Percentiles rank a stretch among this genome's conserved stretches.
These are phyloP conservation scores for Hippasteria phrygiana DNA, from an alignment of 53 echinoderm and acorn worm genomes.

Conservation along the genomic window DNA sequence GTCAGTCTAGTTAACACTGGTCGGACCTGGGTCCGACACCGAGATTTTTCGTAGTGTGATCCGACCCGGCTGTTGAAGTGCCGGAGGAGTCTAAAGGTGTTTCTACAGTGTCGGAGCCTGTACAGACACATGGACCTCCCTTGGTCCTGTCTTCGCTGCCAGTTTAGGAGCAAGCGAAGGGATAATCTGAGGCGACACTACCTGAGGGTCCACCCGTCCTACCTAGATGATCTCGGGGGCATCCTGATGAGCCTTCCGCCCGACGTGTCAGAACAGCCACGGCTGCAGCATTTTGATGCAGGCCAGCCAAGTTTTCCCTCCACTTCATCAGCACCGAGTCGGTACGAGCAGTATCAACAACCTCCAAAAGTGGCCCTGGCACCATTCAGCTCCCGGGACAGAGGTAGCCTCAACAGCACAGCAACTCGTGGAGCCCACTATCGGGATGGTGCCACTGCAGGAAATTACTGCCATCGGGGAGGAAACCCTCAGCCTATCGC, in stretches of 20 bases:
- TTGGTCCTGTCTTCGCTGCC: background rate
- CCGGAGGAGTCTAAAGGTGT: background rate
- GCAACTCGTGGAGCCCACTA: too few relatives aligned
- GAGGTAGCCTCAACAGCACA: background rate
- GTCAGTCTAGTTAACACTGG: background rate
- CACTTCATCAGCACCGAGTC: too few relatives aligned
- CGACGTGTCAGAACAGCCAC: background rate
- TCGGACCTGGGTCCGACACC: slow-evolving; percentile 2
- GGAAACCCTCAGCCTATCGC: background rate
- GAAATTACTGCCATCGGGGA: background rate
- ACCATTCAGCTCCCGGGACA: background rate
- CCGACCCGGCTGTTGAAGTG: background rate
- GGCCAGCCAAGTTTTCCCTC: too few relatives aligned
- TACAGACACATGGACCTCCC: background rate
- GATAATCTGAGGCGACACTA: background rate
- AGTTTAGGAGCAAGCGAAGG: background rate
- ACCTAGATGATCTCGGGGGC: background rate
- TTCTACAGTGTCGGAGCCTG: background rate
- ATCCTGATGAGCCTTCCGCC: background rate
- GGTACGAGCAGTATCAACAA: too few relatives aligned
- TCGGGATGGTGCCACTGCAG: background rate
- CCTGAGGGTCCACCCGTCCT: background rate
- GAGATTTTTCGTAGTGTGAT: too few relatives aligned
- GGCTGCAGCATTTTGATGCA: too few relatives aligned
- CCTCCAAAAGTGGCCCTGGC: too few relatives aligned